These are phyloP conservation scores for Stenoptilia bipunctidactyla DNA, from an alignment of 2,888 invertebrate genomes.

Conservation along the genomic window DNA sequence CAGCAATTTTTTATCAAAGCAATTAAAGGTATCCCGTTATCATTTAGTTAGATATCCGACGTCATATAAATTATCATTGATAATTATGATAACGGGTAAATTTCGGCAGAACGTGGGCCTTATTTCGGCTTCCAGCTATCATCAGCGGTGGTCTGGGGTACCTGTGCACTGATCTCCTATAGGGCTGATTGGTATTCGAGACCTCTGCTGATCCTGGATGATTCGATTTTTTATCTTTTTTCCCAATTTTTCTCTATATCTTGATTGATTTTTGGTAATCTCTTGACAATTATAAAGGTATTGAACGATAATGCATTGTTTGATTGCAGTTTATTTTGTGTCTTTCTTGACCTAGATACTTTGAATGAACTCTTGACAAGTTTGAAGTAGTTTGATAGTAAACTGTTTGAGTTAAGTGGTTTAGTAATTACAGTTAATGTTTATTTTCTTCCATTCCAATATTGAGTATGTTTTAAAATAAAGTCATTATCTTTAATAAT, in stretches of 20 bases:
- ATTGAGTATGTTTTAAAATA: too few relatives aligned
- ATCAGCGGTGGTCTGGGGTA: constrained; percentile 71
- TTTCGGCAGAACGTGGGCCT: constrained; percentile 29
- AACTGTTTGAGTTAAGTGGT: too few relatives aligned
- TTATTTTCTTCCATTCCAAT: too few relatives aligned
- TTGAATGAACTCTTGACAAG: too few relatives aligned
- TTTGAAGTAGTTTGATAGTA: too few relatives aligned
- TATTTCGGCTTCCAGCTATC: constrained; percentile 43
- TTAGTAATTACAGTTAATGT: too few relatives aligned
- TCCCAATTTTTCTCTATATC: constrained; percentile 46
- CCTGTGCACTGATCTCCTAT: constrained; percentile 41
- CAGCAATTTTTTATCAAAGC: constrained; percentile 1
- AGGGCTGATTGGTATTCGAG: constrained; percentile 67
- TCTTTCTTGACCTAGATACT: too few relatives aligned
- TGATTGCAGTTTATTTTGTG: constrained; percentile 3
- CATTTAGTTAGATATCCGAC: constrained; percentile 13
- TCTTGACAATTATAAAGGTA: too few relatives aligned
- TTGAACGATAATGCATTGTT: constrained; percentile 1
- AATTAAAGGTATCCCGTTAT: constrained; percentile 7
- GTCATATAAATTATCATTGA: constrained; percentile 39
- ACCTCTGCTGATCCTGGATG: constrained; percentile 68
- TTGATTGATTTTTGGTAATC: constrained; percentile 33
- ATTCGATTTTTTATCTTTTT: constrained; percentile 65
- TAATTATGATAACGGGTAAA: constrained; percentile 36
- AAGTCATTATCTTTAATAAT: too few relatives aligned